Conservation (phyloP, 2,113 vertebrate species). For the Tinamus guttatus region DNA sequence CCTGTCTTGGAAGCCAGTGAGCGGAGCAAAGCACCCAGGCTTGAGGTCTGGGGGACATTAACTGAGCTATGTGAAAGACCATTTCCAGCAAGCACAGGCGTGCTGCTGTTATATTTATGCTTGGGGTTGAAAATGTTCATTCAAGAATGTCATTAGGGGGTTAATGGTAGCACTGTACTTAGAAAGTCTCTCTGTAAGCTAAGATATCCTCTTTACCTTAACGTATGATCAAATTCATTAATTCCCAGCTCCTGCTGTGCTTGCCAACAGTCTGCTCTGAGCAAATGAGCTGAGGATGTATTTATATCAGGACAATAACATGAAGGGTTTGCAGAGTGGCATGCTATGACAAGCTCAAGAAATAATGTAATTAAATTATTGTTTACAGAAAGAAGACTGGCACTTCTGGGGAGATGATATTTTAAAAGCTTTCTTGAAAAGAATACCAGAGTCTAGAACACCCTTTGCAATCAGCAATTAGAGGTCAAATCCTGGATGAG, state of each 20-base stretch:
- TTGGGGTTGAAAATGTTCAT: background rate
- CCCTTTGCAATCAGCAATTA: background rate
- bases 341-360: conserved; percentile 39
- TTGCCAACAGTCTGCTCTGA: conserved; percentile 50
- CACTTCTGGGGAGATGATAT: background rate
- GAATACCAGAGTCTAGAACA: background rate
- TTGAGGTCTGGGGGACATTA: background rate
- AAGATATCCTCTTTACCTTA: background rate
- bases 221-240: conserved; percentile 35
- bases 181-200: background rate
- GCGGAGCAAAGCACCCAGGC: background rate
- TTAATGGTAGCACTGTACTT: conserved; percentile 38
- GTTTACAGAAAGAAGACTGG: conserved; percentile 41
- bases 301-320: conserved; percentile 55
- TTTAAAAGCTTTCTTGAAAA: conserved; percentile 28
- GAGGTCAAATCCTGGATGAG: background rate
- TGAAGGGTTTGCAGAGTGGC: background rate
- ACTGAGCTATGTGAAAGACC: background rate
- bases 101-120: conserved; percentile 42
- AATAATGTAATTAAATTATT: conserved; percentile 56
- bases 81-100: background rate
- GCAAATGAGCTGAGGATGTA: conserved; percentile 35
- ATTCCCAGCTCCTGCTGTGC: conserved; percentile 56
- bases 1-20: background rate
- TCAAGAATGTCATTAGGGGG: conserved; percentile 9